Conservation (phyloP, 2,797 vertebrate genomes). For the Pogonophryne albipinna region DNA sequence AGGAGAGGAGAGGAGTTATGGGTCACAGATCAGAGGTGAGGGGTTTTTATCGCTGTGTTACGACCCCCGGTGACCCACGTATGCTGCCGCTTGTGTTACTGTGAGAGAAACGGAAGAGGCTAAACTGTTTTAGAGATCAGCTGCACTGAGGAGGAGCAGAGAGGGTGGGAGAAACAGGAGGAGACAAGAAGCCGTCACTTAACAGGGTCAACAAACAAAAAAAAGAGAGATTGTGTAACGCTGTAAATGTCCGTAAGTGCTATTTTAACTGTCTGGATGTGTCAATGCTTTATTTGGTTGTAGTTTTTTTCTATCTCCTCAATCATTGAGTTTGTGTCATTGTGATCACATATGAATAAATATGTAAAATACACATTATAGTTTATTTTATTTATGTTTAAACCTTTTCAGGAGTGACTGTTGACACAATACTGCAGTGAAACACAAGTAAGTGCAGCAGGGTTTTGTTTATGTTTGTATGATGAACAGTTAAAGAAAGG, state of each 20-base stretch:
- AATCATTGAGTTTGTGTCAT: slow-evolving; percentile 22
- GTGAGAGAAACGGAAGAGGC: slow-evolving; percentile 37
- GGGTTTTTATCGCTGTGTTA: slow-evolving; percentile 73
- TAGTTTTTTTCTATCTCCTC: slow-evolving; percentile 17
- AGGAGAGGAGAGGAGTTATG: slow-evolving; percentile 62
- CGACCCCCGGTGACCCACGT: slow-evolving; percentile 70
- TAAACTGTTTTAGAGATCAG: slow-evolving; percentile 63
- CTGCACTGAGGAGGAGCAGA: slow-evolving; percentile 39
- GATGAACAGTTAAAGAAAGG: slow-evolving; percentile 14
- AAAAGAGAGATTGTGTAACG: not conserved
- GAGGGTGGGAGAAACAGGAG: not conserved
- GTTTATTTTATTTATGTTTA: not conserved
- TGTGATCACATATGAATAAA: slow-evolving; percentile 69
- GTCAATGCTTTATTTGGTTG: slow-evolving; percentile 20
- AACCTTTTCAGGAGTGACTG: not conserved
- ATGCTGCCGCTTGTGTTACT: slow-evolving; percentile 46
- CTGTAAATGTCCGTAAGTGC: slow-evolving; percentile 23
- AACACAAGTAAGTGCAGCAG: slow-evolving; percentile 15
- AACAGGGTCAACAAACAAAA: slow-evolving; percentile 25
- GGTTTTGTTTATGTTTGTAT: slow-evolving; percentile 12
- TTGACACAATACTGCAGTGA: not conserved
- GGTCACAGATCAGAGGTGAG: slow-evolving; percentile 81
- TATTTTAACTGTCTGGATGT: slow-evolving; percentile 50
- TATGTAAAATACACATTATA: slow-evolving; percentile 49
- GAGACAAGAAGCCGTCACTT: not conserved